These are phyloP conservation scores for Falco biarmicus DNA, from an alignment of 2,797 vertebrate genomes.

Conservation along the genomic window DNA sequence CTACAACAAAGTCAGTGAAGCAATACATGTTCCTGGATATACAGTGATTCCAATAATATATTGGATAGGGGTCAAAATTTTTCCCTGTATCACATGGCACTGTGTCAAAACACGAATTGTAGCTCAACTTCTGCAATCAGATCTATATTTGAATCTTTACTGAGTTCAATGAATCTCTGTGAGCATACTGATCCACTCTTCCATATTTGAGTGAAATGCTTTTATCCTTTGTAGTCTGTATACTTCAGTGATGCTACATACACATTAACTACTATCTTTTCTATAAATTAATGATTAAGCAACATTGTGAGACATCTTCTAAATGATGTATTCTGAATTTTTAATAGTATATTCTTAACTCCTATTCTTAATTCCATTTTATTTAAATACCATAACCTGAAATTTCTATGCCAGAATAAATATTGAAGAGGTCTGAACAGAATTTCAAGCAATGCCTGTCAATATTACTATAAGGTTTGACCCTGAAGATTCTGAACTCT, in stretches of 20 bases:
- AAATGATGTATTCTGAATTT: not conserved
- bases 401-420: not conserved
- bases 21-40: not conserved
- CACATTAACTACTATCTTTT: not conserved
- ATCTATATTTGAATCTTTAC: not conserved
- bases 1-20: not conserved
- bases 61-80: not conserved
- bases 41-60: not conserved
- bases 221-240: not conserved
- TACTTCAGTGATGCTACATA: not conserved
- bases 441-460: not conserved
- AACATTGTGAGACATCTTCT: not conserved
- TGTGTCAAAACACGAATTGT: not conserved
- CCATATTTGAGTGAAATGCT: not conserved
- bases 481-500: not conserved
- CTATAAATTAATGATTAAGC: not conserved
- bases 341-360: not conserved
- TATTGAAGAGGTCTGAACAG: not conserved
- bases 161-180: not conserved
- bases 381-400: not conserved
- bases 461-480: not conserved
- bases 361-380: not conserved
- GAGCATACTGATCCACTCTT: not conserved
- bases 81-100: not conserved
- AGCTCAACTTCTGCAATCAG: not conserved